A percentile compares a stretch with the other conserved stretches of the same genome.
phyloP scores from a whole-genome alignment of 2,888 invertebrate species.

The Acheta domesticus region DNA sequence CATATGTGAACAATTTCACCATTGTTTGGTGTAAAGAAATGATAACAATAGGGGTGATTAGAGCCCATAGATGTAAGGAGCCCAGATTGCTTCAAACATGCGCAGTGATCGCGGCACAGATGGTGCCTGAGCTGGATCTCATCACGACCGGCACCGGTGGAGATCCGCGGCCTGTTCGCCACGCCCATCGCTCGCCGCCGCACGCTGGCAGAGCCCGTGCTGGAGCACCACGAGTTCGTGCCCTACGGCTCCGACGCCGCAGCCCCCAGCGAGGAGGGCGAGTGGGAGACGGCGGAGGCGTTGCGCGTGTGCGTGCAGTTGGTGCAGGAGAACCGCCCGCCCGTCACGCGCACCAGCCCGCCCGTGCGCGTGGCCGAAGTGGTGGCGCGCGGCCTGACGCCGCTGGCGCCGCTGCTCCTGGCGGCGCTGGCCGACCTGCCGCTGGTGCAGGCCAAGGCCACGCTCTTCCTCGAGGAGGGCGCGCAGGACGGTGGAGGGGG shows the following conservation, averaged over 20 bases:
- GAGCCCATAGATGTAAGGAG: too few relatives aligned
- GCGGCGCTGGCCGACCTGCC: background rate
- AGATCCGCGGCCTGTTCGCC: constrained; percentile 71
- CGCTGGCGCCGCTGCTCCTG: background rate
- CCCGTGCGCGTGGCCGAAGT: background rate
- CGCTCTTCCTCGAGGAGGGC: background rate
- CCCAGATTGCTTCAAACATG: too few relatives aligned
- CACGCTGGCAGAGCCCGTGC: constrained; percentile 67
- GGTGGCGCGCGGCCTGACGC: background rate
- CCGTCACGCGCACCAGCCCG: background rate
- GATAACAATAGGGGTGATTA: too few relatives aligned
- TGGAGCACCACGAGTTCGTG: constrained; percentile 72
- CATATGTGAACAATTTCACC: too few relatives aligned
- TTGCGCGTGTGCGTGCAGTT: constrained; percentile 12
- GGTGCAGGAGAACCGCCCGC: background rate
- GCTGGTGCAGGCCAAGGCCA: background rate
- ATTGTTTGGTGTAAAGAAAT: too few relatives aligned
- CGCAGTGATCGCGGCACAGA: too few relatives aligned
- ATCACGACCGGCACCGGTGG: constrained; percentile 48
- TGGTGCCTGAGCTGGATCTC: too few relatives aligned
- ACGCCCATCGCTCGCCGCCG: constrained; percentile 67
- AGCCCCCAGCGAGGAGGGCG: constrained; percentile 39
- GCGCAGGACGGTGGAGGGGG: background rate
- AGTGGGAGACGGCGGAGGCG: constrained; percentile 23
- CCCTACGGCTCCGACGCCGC: constrained; percentile 50